Evolutionary conservation across 2,113 vertebrate genomes (phyloP), one percentile per base, ranked within the genome.

Genomic region (Dryoscopus gambensis): DNA sequence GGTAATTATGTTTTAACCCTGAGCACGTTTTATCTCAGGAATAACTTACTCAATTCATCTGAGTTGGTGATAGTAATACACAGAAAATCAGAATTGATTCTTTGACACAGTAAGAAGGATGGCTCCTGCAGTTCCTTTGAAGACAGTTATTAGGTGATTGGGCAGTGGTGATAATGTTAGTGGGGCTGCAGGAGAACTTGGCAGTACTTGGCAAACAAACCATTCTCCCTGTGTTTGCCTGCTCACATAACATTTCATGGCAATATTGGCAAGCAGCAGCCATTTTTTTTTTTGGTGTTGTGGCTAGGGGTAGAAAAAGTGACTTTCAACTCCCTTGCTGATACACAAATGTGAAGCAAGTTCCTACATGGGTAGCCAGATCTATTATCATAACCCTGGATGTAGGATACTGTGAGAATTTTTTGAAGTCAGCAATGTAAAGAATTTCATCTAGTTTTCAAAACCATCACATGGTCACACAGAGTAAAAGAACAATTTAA

Each of bases 221-320:
- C 8, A 21, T 52, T 28, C 15, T 31, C 30, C 6, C 52, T 31
- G 27, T 23, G 15, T 80, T 40, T 52, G 49, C 30, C 63, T 76
- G 23, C 15, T 40, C 15, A 7, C 7, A 21, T 56, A 27, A 12
- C 10, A 13, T 80, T 69, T 60, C 24, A 15, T 9, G 6, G 50
- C 27, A n/a, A 13, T 28, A 19, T 35, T 0, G 0, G 47, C 62
- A 55, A 40, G n/a, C 39, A 78, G 55, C n/a, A 42, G 47, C 23
- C 5, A 0, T 55, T 85, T 52, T 52, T 53, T 56, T 79, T 86
- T 62, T 53, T 4, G 2, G 25, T 46, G 44, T n/a, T 19, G 3
- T 22, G 62, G 35, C 33, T 53, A 31, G 33, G 11, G 11, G 5
- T 60, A 25, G 53, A 60, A 67, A 17, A 23, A 44, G 9, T 31